phyloP scores from a whole-genome alignment of 2,797 vertebrate genomes.

The Xiphorhynchus erythropygius region DNA sequence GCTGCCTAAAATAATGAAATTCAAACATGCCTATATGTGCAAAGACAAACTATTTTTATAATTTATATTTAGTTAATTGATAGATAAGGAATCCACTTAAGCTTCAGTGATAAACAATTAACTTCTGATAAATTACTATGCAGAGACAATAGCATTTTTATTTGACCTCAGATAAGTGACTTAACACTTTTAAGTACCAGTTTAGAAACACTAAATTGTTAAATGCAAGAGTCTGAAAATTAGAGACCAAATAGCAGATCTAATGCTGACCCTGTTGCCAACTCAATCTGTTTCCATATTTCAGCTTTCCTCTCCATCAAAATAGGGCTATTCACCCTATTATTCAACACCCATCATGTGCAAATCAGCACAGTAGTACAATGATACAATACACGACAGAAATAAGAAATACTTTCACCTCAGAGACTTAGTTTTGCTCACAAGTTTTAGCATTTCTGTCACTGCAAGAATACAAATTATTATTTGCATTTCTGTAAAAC shows the following conservation, averaged over 20 bases:
- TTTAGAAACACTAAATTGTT: neutral
- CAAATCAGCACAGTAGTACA: neutral
- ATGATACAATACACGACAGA: neutral
- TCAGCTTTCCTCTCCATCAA: neutral
- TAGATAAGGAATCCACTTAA: slow-evolving; percentile 41
- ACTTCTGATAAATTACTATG: slow-evolving; percentile 30
- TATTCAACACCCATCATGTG: neutral
- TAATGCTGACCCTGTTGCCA: neutral
- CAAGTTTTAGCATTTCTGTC: neutral
- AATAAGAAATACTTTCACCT: neutral
- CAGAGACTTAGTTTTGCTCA: neutral
- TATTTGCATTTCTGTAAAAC: neutral
- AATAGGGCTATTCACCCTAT: neutral
- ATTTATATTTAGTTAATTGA: slow-evolving; percentile 62
- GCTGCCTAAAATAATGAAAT: slow-evolving; percentile 44
- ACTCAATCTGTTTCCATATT: neutral
- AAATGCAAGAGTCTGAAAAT: neutral
- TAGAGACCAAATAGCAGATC: neutral
- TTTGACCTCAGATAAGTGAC: slow-evolving; percentile 4
- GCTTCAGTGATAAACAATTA: slow-evolving; percentile 34
- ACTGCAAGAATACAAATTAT: neutral
- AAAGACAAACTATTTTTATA: slow-evolving; percentile 43
- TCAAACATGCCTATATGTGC: slow-evolving; percentile 29
- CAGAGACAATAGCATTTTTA: slow-evolving; percentile 39
- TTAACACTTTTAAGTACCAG: neutral